phyloP scores from a whole-genome alignment of 2,797 vertebrate species.

The Coilia nasus region DNA sequence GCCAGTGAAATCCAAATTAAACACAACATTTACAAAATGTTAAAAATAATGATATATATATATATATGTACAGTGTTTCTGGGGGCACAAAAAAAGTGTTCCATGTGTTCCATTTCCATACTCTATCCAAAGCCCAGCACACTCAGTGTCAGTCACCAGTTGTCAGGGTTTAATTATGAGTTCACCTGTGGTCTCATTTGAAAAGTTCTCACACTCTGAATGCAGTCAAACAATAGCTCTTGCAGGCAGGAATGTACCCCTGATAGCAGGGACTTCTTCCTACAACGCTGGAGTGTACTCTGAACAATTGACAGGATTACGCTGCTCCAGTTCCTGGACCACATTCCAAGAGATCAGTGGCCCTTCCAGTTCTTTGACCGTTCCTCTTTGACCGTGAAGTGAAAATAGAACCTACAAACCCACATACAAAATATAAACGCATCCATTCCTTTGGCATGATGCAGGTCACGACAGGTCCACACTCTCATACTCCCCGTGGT shows the following conservation, averaged over 20 bases:
- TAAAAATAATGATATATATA: neutral
- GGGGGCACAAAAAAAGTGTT: neutral
- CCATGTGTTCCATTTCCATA: neutral
- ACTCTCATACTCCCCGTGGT: slow-evolving; percentile 87
- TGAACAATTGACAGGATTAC: neutral
- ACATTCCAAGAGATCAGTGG: neutral
- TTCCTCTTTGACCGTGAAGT: neutral
- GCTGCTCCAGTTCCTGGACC: neutral
- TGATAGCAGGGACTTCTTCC: neutral
- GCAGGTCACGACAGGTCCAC: slow-evolving; percentile 76
- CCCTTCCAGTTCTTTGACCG: neutral
- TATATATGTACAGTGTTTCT: neutral
- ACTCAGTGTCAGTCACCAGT: neutral
- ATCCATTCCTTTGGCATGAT: slow-evolving; percentile 5
- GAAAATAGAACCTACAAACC: neutral
- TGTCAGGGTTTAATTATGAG: slow-evolving; percentile 4
- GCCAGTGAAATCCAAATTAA: neutral
- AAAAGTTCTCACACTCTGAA: slow-evolving; percentile 17
- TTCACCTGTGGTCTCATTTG: neutral
- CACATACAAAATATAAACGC: neutral
- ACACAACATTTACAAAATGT: neutral
- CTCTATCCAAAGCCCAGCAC: neutral
- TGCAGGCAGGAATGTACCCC: neutral
- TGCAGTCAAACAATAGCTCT: neutral
- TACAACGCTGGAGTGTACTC: neutral